Base-by-base conservation (phyloP, 2,888 invertebrate species). In the Agrotis exclamationis region DNA sequence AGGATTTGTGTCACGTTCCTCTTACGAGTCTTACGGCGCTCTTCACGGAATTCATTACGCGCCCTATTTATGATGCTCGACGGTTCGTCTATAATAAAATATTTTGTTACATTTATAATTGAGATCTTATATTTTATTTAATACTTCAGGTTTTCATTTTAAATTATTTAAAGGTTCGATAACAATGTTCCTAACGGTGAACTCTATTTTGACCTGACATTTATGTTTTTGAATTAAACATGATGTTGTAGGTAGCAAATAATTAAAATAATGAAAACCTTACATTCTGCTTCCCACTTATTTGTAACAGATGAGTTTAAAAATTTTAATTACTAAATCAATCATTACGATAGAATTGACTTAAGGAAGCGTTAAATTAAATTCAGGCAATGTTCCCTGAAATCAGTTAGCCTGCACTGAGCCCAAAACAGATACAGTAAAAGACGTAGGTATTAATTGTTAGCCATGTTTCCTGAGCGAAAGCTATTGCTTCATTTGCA, bases 1-100 rank as follows among this genome's bases (percentile, higher is more conserved):
- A 86, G 89, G 89, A 91, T 93, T 92, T 91, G 86, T 91, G 93
- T 93, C 93, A 92, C 92, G 91, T 91, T 88, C 85, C 81, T 87
- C 82, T 86, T 82, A 88, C 83, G 86, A 84, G 82, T 86, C 81
- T 86, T 82, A 88, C 83, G 86, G 84, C 85, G 78, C 63, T 86
- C 87, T 90, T 90, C 89, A 87, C 76, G 78, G 90, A 93, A 92
- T 93, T 91, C 88, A 91, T 93, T 91, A 92, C 87, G 80, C 77
- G 79, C 47, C 84, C 87, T 88, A 87, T 88, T 87, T 89, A 88
- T 84, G 87, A 88, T 85, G 86, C 84, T 85, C 82, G 81, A 84
- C 79, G 81, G 83, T 84, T 74, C 82, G 79, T 81, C 79, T 67
- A 70, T 84, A 83, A 82, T 81, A 84, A 86, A 86, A 86, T 88